Conservation (phyloP, 2,888 invertebrate species). For the Prenolepis imparis region DNA sequence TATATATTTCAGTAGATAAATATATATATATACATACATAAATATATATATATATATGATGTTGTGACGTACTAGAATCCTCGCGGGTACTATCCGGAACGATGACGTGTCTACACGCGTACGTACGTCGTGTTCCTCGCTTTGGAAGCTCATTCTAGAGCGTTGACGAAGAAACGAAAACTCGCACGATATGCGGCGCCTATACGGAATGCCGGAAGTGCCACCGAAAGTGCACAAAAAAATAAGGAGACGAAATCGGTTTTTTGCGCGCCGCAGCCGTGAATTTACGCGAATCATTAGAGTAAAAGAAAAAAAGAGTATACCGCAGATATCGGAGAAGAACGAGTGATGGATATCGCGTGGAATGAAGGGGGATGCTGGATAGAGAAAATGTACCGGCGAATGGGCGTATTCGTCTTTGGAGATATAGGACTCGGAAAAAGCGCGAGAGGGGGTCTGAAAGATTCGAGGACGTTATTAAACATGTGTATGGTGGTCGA, state of each 20-base stretch:
- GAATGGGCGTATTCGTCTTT: conserved; percentile 32
- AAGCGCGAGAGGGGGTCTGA: conserved; percentile 33
- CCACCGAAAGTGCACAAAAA: conserved; percentile 62
- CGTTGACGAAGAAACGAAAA: conserved; percentile 7
- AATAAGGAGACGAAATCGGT: conserved; percentile 19
- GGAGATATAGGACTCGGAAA: conserved; percentile 35
- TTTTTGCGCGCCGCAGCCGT: conserved; percentile 46
- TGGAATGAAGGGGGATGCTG: conserved; percentile 31
- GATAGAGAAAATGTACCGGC: background rate
- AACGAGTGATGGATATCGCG: background rate
- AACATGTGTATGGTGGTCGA: conserved; percentile 55
- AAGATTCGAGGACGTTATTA: conserved; percentile 34
- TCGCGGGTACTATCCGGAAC: conserved; percentile 77
- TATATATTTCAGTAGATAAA: conserved; percentile 73
- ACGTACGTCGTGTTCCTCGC: conserved; percentile 73
- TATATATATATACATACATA: conserved; percentile 71
- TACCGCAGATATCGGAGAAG: conserved; percentile 11
- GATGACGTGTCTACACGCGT: conserved; percentile 78
- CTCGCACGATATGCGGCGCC: conserved; percentile 21
- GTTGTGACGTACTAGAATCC: conserved; percentile 81
- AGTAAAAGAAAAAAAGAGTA: conserved; percentile 42
- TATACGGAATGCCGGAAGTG: conserved; percentile 62
- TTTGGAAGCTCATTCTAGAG: conserved; percentile 39
- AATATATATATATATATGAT: conserved; percentile 78
- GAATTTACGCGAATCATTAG: conserved; percentile 65